Evolutionary conservation across 2,888 invertebrate genomes (phyloP).

Genomic region (Sipha maydis): DNA sequence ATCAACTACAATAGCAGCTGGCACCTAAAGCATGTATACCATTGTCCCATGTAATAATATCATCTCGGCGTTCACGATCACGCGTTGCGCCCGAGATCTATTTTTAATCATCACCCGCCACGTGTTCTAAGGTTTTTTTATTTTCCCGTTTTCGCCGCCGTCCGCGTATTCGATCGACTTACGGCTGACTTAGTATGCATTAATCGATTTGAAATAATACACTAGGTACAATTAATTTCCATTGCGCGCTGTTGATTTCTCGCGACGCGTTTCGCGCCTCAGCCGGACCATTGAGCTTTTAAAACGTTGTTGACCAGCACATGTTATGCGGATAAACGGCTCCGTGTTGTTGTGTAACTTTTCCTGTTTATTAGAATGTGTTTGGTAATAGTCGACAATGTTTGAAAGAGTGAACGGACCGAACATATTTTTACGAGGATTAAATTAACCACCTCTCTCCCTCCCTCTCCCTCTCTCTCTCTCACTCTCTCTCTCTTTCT

Average conservation of each 20-base stretch:
- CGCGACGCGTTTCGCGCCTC: neutral
- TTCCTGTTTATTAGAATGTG: neutral
- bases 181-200: too few relatives aligned
- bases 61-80: too few relatives aligned
- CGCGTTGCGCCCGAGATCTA: too few relatives aligned
- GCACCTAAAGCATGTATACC: too few relatives aligned
- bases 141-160: too few relatives aligned
- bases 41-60: too few relatives aligned
- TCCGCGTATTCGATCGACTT: too few relatives aligned
- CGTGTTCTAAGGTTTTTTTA: too few relatives aligned
- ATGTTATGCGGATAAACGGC: neutral
- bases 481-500: neutral
- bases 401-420: neutral
- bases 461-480: neutral
- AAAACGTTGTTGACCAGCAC: neutral
- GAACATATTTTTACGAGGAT: neutral
- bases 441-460: neutral
- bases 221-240: too few relatives aligned
- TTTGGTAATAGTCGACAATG: neutral
- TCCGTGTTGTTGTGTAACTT: neutral
- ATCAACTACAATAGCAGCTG: too few relatives aligned
- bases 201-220: too few relatives aligned
- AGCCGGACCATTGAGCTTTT: neutral
- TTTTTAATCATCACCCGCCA: too few relatives aligned
- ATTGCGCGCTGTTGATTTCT: slow-evolving; percentile 4